Base-by-base conservation (phyloP, 2,113 vertebrate genomes). In the Seriola quinqueradiata region DNA sequence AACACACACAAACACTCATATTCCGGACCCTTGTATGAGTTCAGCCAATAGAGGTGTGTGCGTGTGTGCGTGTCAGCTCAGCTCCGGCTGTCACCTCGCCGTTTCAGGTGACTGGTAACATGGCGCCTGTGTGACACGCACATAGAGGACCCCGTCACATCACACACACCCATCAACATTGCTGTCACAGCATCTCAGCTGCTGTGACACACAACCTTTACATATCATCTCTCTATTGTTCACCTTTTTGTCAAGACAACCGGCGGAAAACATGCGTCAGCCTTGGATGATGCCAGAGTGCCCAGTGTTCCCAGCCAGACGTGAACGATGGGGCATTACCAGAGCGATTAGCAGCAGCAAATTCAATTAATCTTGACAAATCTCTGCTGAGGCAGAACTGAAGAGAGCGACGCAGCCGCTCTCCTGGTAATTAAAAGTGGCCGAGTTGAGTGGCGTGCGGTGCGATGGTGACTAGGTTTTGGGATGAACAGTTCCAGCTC, bases 341-440 rank as follows among this genome's bases (percentile, higher is more conserved):
- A 86, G 80, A 91, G 90, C 90, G 91, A 95, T 95, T 94, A 94
- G 93, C 84, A 87, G 84, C 90, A 67, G 90, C 90, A 94, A 95
- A 95, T 95, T 95, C 93, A 95, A 95, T 95, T 95, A 95, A 95
- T 95, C 93, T 95, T 91, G 81, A 95, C 94, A 95, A 94, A 94
- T 95, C 95, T 95, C 94, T 86, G 90, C 93, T 92, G 95, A 94
- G 94, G 93, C 93, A 92, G 91, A 93, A 92, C 89, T 89, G 88
- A 92, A 81, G 86, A 87, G 87, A 83, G 75, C 66, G 63, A 81
- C 44, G 83, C 86, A 44, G 91, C 91, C 87, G 86, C 88, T 88
- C 92, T 94, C 91, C 88, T 86, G 92, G 93, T 95, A 95, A 95
- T 95, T 95, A 95, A 95, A 94, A 91, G 86, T 92, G 91, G 85